Evolutionary conservation across 2,113 vertebrate genomes (phyloP).

Genomic region (Seriola rivoliana): DNA sequence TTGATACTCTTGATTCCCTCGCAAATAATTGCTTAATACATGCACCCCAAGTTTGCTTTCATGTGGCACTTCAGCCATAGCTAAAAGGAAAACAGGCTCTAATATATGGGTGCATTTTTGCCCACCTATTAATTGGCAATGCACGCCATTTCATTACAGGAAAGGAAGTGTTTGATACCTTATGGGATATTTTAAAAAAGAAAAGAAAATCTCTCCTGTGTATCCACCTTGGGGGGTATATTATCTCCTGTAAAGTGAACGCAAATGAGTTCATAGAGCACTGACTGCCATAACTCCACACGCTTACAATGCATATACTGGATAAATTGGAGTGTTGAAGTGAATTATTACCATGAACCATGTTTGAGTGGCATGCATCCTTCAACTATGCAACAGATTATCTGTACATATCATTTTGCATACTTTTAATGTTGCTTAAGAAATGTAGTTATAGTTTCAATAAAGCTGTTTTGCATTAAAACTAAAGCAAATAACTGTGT

Average conservation of each 20-base stretch:
- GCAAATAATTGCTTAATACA: constrained; percentile 3
- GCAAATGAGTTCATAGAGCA: not conserved
- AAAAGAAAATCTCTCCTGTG: too few relatives aligned
- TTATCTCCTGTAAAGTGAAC: not conserved
- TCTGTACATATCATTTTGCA: not conserved
- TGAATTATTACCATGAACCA: not conserved
- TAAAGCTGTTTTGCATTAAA: not conserved
- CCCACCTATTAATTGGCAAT: constrained; percentile 4
- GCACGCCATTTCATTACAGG: not conserved
- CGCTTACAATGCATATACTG: not conserved
- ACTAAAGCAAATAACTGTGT: not conserved
- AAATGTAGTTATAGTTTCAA: not conserved
- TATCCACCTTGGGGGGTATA: not conserved
- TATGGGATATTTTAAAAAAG: too few relatives aligned
- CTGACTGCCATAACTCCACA: not conserved
- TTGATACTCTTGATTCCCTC: constrained; percentile 15
- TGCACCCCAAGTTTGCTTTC: not conserved
- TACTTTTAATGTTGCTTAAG: not conserved
- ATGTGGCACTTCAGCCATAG: constrained; percentile 6
- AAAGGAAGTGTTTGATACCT: not conserved
- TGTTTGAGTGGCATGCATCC: not conserved
- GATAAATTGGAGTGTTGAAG: constrained; percentile 8
- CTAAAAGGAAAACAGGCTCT: not conserved
- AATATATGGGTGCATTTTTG: constrained; percentile 22
- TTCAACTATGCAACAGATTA: not conserved